Conservation (phyloP, 1,140 invertebrate genomes). For the Dreissena rostriformis region DNA sequence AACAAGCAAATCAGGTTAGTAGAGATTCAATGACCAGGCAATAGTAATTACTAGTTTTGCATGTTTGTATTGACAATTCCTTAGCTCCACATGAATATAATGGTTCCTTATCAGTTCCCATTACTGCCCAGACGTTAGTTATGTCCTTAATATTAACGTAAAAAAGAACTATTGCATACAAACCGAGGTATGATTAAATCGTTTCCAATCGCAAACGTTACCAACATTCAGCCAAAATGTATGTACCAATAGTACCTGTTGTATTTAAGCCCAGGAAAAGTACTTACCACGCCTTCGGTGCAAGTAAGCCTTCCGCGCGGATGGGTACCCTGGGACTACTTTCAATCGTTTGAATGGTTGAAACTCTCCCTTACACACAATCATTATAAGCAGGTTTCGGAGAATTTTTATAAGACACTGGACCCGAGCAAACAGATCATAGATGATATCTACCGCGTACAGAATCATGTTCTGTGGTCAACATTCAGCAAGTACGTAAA, state of each 20-base stretch:
- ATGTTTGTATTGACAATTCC: too few species aligned
- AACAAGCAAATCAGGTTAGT: background rate
- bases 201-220: background rate
- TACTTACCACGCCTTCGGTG: background rate
- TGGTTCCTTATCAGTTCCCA: background rate
- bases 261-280: background rate
- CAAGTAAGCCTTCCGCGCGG: conserved; percentile 5
- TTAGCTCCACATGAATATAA: too few species aligned
- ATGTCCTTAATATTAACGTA: background rate
- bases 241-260: background rate
- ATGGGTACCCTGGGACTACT: conserved; percentile 21
- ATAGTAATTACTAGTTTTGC: too few species aligned
- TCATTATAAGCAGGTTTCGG: background rate
- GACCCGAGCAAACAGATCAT: background rate
- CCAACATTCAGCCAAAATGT: background rate
- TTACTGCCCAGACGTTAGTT: background rate
- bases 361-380: background rate
- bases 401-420: background rate
- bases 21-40: background rate
- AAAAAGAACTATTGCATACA: background rate
- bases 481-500: background rate
- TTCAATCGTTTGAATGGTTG: background rate
- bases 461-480: background rate
- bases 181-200: background rate
- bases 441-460: background rate